Base-by-base conservation (phyloP, 2,797 vertebrate species). In the Thripadectes ignobilis region DNA sequence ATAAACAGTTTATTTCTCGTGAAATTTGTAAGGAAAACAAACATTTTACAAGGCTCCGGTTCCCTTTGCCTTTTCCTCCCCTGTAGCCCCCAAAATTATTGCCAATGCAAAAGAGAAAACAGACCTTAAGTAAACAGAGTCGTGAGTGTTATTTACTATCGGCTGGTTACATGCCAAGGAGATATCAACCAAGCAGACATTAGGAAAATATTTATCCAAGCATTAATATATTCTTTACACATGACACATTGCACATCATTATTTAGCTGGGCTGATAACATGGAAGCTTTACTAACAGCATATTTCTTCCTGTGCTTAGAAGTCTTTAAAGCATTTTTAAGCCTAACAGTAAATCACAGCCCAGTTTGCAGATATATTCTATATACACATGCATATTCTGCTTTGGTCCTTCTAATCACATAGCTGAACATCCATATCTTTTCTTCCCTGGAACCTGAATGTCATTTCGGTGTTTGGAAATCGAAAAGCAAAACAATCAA, bases 141-240 rank as follows among this genome's bases (percentile, higher is more conserved):
- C 12, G 3, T 97, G 97, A 95, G 88, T 96, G 96, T 97, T 98
- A 98, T 98, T 98, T 98, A 98, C 97, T 97, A 96, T 96, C 93
- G 27, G 1, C 86, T 98, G 98, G 98, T 98, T 96, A 93, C 85
- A 90, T 88, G 98, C 97, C 98, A 98, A 95, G 93, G 96, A 97
- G 96, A 97, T 97, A 97, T 93, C 49, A 94, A 97, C 92, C 95
- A 97, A 96, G 94, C 85, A 98, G 97, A 98, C 94, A 59, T 96
- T 97, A 96, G 93, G 95, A 98, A 98, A 98, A 98, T 98, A 98
- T 98, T 98, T 98, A 98, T 96, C 95, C 96, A 98, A 97, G 97
- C 96, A 94, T 91, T 97, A 96, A 97, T 97, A 97, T 97, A 97
- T 97, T 97, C 93, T 95, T 96, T 98, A 92, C 96, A 93, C 92